Base-by-base conservation (phyloP, 2,113 vertebrate genomes). In the Paracanthobrama guichenoti region DNA sequence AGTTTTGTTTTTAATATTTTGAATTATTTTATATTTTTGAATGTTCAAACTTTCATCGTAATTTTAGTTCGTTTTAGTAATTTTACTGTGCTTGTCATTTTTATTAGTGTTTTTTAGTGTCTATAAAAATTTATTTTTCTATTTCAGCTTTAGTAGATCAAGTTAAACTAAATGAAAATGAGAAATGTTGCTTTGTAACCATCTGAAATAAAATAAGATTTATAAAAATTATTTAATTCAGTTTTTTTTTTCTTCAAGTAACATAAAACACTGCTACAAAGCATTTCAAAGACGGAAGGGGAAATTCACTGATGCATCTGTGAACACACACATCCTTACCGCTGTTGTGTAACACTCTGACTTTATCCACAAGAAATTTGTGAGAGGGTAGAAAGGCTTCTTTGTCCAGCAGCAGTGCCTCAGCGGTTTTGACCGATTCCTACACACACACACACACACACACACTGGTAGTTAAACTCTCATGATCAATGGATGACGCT, bases 301-400 rank as follows among this genome's bases (percentile, higher is more conserved):
- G 18, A 18, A 31, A 16, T 64, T 28, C 28, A 28, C 5, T 18
- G 8, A 10, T 14, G 31, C 42, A 67, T 18, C 6, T 1, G 42
- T 50, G 60, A 7, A 50, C 31, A 71, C 35, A 44, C 69, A 44
- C 71, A 24, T 39, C 10, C 71, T 88, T 96, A 98, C 97, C 96
- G 89, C 93, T 92, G 90, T 84, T 95, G 91, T 93, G 89, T 89
- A 96, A 79, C 78, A 95, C 92, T 53, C 87, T 78, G 14, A 94
- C 92, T 85, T 97, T 98, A 57, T 98, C 97, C 90, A 96, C 86
- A 79, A 97, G 93, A 91, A 95, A 97, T 83, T 96, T 98, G 93
- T 96, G 96, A 6, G 95, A 92, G 3, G 96, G 92, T 79, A 96
- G 95, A 92, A 97, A 97, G 62, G 94, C 88, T 31, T 97, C 97